A percentile compares a stretch with the other conserved stretches of the same genome.
Evolutionary conservation across 2,797 vertebrate species (phyloP).

Genomic region (Enteromius fasciolatus): DNA sequence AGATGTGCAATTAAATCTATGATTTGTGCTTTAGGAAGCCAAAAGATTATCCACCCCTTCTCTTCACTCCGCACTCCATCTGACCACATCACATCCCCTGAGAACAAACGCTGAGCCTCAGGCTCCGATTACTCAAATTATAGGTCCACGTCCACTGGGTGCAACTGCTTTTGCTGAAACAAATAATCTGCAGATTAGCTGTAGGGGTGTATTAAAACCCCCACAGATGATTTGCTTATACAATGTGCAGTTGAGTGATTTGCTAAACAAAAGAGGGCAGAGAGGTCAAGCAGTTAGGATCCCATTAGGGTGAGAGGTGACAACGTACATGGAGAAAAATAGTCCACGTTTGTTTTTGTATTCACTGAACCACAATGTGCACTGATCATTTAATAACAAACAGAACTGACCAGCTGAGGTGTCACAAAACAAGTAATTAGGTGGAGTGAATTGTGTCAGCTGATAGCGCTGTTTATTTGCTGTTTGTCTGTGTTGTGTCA

Average conservation of each 20-base stretch:
- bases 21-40: conserved; percentile 32
- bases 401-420: conserved; percentile 34
- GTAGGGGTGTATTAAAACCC: background rate
- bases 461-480: conserved; percentile 4
- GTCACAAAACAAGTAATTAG: conserved; percentile 17
- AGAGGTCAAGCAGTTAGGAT: conserved; percentile 53
- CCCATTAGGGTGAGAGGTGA: conserved; percentile 46
- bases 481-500: background rate
- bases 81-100: conserved; percentile 63
- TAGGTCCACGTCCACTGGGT: conserved; percentile 5
- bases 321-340: conserved; percentile 34
- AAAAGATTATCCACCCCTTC: conserved; percentile 50
- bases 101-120: conserved; percentile 1
- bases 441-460: background rate
- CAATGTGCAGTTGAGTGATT: conserved; percentile 52
- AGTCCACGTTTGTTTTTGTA: conserved; percentile 60
- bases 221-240: conserved; percentile 59
- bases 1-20: conserved; percentile 22
- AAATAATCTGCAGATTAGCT: conserved; percentile 17
- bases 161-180: conserved; percentile 4
- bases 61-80: conserved; percentile 62
- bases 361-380: conserved; percentile 54
- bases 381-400: conserved; percentile 57
- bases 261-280: conserved; percentile 62
- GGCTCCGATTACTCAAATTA: conserved; percentile 23